These are phyloP conservation scores for Plemyria rubiginata DNA, from an alignment of 2,888 invertebrate species.

Conservation along the genomic window DNA sequence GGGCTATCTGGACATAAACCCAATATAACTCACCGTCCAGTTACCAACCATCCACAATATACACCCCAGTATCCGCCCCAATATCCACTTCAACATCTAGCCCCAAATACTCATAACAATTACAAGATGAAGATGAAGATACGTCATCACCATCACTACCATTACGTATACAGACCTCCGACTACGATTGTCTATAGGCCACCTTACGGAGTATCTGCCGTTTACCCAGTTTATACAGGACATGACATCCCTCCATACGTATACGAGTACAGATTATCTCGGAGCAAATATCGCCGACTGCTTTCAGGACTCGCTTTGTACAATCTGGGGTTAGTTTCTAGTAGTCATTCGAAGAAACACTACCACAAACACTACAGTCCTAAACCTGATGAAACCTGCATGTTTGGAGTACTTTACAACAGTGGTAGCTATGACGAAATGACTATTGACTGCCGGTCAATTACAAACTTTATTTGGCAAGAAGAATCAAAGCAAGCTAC, in stretches of 20 bases:
- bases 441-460: constrained; percentile 18
- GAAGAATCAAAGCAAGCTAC: constrained; percentile 5
- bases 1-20: no score
- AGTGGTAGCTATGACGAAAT: constrained; percentile 17
- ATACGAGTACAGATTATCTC: constrained; percentile 16
- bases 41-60: no score
- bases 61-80: neutral
- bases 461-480: constrained; percentile 18
- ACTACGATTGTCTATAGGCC: constrained; percentile 9
- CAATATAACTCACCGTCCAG: no score
- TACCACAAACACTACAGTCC: constrained; percentile 11
- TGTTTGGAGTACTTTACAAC: constrained; percentile 12
- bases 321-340: constrained; percentile 19
- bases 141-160: constrained; percentile 4
- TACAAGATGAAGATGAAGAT: neutral
- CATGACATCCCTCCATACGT: constrained; percentile 16
- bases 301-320: constrained; percentile 24
- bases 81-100: neutral
- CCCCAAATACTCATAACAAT: neutral
- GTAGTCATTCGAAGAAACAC: neutral
- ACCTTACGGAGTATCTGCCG: constrained; percentile 1
- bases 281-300: constrained; percentile 16
- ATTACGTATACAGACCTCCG: constrained; percentile 19
- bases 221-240: constrained; percentile 21
- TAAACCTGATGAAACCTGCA: constrained; percentile 23